Percentiles rank a stretch among this genome's conserved stretches.
Evolutionary conservation across 1,140 invertebrate species (phyloP).

Genomic region (Choristoneura fumiferana): DNA sequence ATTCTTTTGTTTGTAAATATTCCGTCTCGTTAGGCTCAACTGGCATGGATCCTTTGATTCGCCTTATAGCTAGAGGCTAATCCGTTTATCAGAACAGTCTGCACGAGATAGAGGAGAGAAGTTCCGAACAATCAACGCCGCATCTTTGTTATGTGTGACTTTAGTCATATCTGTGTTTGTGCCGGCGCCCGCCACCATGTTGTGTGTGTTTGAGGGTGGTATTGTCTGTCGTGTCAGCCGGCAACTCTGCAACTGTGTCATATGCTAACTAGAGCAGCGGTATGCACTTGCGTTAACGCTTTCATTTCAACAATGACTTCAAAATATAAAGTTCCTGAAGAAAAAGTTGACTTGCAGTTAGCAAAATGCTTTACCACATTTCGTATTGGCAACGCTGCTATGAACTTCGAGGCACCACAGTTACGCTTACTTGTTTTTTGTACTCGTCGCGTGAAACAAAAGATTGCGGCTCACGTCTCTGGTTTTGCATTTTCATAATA

Average conservation of each 20-base stretch:
- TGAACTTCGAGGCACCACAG: too few relatives aligned
- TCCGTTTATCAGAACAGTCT: constrained; percentile 6
- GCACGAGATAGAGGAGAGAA: constrained; percentile 7
- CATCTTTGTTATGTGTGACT: constrained; percentile 12
- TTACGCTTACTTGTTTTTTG: too few relatives aligned
- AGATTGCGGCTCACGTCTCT: too few relatives aligned
- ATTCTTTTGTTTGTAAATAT: background rate
- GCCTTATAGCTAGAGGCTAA: constrained; percentile 4
- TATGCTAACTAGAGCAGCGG: constrained; percentile 14
- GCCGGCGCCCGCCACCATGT: background rate
- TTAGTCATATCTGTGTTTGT: constrained; percentile 18
- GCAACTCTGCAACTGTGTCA: constrained; percentile 4
- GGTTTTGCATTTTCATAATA: constrained; percentile 3
- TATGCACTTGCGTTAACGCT: constrained; percentile 4
- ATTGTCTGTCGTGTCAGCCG: constrained; percentile 7
- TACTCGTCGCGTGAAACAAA: too few relatives aligned
- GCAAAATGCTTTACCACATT: too few relatives aligned
- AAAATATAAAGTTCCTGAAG: too few relatives aligned
- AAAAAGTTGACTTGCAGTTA: too few relatives aligned
- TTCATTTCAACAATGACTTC: background rate
- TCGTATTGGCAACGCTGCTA: too few relatives aligned
- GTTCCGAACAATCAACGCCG: constrained; percentile 10
- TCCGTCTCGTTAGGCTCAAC: background rate
- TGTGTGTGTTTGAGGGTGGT: constrained; percentile 7
- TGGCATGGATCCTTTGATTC: constrained; percentile 3